Conservation (phyloP, 2,797 vertebrate species). For the Diplodus puntazzo region DNA sequence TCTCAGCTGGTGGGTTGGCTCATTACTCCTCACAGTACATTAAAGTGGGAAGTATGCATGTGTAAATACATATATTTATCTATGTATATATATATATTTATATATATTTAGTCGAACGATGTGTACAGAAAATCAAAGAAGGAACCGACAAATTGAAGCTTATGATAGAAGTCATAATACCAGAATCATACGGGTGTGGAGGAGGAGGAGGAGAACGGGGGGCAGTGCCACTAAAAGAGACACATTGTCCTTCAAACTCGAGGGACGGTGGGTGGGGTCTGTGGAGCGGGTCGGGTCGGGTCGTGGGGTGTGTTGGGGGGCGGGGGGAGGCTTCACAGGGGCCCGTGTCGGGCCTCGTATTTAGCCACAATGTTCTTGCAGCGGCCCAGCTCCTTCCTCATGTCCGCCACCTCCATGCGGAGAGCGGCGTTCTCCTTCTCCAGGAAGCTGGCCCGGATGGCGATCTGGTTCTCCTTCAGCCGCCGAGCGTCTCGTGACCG, state of each 20-base stretch:
- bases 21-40: slow-evolving; percentile 67
- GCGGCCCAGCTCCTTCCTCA: slow-evolving; percentile 96
- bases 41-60: slow-evolving; percentile 60
- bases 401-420: slow-evolving; percentile 93
- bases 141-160: slow-evolving; percentile 57
- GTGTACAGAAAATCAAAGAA: slow-evolving; percentile 51
- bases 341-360: slow-evolving; percentile 93
- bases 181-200: slow-evolving; percentile 56
- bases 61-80: slow-evolving; percentile 63
- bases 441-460: slow-evolving; percentile 95
- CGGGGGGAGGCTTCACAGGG: slow-evolving; percentile 84
- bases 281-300: not conserved
- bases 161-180: slow-evolving; percentile 62
- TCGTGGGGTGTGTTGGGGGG: not conserved
- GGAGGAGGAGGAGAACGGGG: slow-evolving; percentile 59
- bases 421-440: slow-evolving; percentile 97
- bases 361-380: slow-evolving; percentile 96
- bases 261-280: slow-evolving; percentile 4
- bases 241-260: slow-evolving; percentile 84
- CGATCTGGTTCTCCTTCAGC: slow-evolving; percentile 99
- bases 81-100: slow-evolving; percentile 4
- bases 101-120: slow-evolving; percentile 51
- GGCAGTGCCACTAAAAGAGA: slow-evolving; percentile 84
- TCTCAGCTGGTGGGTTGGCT: slow-evolving; percentile 64
- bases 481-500: slow-evolving; percentile 94